Evolutionary conservation across 2,888 invertebrate genomes (phyloP).

Genomic region (Heliothis peltigera): DNA sequence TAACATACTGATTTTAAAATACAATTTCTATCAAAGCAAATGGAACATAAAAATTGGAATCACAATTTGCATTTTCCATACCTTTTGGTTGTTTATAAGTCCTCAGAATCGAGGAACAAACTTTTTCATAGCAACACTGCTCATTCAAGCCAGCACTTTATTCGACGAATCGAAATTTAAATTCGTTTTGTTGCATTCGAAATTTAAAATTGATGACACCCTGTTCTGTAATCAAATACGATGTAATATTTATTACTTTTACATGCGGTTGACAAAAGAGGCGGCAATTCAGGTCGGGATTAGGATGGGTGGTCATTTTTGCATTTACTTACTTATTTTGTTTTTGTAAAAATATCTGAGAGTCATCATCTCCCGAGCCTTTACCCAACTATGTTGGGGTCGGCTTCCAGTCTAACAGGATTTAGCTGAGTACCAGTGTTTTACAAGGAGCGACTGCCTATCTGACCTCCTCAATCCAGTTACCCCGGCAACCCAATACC

Average conservation of each 20-base stretch:
- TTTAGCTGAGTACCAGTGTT: too few relatives aligned
- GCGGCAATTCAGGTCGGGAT: conserved; percentile 4
- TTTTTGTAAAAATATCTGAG: neutral
- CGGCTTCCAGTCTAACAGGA: too few relatives aligned
- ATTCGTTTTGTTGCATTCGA: conserved; percentile 56
- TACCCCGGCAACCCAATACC: too few relatives aligned
- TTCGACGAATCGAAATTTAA: conserved; percentile 51
- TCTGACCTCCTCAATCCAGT: too few relatives aligned
- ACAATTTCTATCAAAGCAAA: too few relatives aligned
- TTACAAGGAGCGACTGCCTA: too few relatives aligned
- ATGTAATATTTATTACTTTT: conserved; percentile 58
- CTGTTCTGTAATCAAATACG: conserved; percentile 62
- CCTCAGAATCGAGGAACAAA: neutral
- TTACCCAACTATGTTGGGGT: too few relatives aligned
- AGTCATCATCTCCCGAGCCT: too few relatives aligned
- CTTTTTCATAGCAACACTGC: conserved; percentile 26
- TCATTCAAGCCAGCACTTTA: conserved; percentile 38
- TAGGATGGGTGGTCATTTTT: conserved; percentile 38
- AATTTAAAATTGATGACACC: conserved; percentile 64
- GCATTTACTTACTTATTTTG: conserved; percentile 4
- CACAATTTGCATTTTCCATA: neutral
- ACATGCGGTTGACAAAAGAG: conserved; percentile 23
- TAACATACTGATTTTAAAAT: too few relatives aligned
- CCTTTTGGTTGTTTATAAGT: neutral
- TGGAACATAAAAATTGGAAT: neutral